A percentile compares a stretch with the other conserved stretches of the same genome.
Evolutionary conservation across 23 tunicate genomes (phyloP).

Genomic region (Halocynthia roretzi): DNA sequence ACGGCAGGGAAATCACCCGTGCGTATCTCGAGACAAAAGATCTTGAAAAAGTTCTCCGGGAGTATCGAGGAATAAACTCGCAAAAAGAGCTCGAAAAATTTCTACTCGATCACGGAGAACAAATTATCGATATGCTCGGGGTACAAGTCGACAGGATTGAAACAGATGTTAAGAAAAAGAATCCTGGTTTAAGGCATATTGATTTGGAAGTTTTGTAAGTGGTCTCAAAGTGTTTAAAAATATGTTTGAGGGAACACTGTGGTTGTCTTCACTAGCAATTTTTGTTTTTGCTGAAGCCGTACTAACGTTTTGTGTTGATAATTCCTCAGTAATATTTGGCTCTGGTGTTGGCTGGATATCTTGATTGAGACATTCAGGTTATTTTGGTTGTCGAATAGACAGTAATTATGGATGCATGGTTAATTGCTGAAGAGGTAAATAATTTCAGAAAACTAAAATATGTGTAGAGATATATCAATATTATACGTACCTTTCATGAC

Average conservation of each 20-base stretch:
- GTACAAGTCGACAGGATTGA: slow-evolving; percentile 88
- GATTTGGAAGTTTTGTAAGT: slow-evolving; percentile 85
- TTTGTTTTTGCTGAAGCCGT: neutral
- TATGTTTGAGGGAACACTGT: neutral
- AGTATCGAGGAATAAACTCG: slow-evolving; percentile 40
- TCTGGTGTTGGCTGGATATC: neutral
- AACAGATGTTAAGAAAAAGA: slow-evolving; percentile 62
- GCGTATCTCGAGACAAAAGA: slow-evolving; percentile 78
- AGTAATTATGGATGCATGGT: neutral
- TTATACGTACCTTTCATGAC: too few species aligned
- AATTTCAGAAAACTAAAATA: neutral
- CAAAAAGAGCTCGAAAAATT: slow-evolving; percentile 65
- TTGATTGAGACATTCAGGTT: neutral
- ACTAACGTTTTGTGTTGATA: too few species aligned
- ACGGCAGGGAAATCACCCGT: slow-evolving; percentile 83
- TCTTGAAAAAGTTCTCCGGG: slow-evolving; percentile 52
- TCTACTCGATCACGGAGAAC: slow-evolving; percentile 66
- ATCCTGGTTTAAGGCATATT: slow-evolving; percentile 74
- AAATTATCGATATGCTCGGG: slow-evolving; percentile 84
- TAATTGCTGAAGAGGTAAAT: too few species aligned
- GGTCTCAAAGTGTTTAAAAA: neutral
- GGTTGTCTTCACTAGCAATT: neutral
- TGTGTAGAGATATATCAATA: neutral
- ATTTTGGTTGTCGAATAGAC: neutral
- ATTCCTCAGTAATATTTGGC: too few species aligned